Evolutionary conservation across 2,797 vertebrate species (phyloP).

Genomic region (Florisuga fusca): DNA sequence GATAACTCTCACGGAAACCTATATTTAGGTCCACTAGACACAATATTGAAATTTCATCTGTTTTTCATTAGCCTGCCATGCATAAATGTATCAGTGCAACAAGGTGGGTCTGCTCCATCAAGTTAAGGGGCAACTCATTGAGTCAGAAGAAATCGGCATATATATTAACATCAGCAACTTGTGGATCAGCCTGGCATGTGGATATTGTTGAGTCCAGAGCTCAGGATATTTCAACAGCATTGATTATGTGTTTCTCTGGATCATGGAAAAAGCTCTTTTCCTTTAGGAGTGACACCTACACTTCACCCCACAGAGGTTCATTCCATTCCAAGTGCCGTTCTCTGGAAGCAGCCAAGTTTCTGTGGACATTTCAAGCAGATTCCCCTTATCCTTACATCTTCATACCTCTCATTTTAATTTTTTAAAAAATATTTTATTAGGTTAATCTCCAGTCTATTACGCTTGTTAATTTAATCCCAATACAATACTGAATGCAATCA

Average conservation of each 20-base stretch:
- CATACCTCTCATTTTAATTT: rapidly evolving
- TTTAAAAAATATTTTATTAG: not conserved
- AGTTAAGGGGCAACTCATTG: not conserved
- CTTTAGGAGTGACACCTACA: not conserved
- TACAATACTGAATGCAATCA: not conserved
- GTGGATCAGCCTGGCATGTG: not conserved
- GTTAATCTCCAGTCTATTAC: not conserved
- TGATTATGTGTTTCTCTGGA: not conserved
- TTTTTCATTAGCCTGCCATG: not conserved
- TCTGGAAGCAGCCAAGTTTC: not conserved
- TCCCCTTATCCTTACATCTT: not conserved
- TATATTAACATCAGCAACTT: not conserved
- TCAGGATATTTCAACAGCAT: not conserved
- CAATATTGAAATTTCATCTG: not conserved
- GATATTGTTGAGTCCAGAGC: not conserved
- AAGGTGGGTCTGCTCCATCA: not conserved
- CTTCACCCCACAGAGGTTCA: rapidly evolving
- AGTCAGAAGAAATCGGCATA: rapidly evolving
- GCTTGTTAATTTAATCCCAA: not conserved
- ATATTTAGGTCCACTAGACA: not conserved
- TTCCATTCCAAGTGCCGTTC: rapidly evolving
- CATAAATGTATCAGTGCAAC: not conserved
- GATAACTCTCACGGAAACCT: not conserved
- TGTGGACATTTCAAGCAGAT: not conserved
- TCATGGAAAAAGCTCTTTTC: not conserved